These are phyloP conservation scores for Desoria tigrina DNA, from an alignment of 2,888 invertebrate genomes.

Conservation along the genomic window DNA sequence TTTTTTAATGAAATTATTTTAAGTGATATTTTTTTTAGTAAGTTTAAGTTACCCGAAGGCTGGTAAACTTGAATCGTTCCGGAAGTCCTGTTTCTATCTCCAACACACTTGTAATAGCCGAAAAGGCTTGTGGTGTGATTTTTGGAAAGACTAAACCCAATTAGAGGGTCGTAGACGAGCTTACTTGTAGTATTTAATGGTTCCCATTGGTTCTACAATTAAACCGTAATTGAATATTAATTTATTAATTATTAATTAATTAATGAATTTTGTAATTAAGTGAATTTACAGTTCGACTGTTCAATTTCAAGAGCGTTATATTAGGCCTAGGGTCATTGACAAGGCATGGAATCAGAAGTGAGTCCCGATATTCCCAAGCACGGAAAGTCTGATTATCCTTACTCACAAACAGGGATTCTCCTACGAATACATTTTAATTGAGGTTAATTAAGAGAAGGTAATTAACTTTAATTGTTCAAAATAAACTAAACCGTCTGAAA, in stretches of 20 bases:
- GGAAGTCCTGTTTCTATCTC: constrained; percentile 20
- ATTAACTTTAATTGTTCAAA: no score
- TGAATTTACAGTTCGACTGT: constrained; percentile 31
- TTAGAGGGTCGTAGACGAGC: constrained; percentile 18
- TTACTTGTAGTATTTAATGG: background rate
- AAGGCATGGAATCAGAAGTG: constrained; percentile 35
- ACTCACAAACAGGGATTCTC: constrained; percentile 30
- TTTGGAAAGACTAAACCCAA: constrained; percentile 23
- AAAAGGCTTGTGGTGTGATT: constrained; percentile 30
- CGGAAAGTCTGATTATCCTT: constrained; percentile 36
- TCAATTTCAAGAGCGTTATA: constrained; percentile 34
- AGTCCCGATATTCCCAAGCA: constrained; percentile 40
- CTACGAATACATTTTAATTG: constrained; percentile 15
- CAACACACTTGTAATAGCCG: constrained; percentile 31
- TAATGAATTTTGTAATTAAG: no score
- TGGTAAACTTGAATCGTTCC: constrained; percentile 15
- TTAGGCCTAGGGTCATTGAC: constrained; percentile 34
- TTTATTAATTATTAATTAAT: no score
- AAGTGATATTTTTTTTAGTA: background rate
- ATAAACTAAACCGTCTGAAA: no score
- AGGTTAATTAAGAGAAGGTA: background rate
- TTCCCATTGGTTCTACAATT: background rate
- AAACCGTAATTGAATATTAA: no score
- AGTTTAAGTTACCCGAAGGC: constrained; percentile 22
- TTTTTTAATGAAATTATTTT: background rate